Evolutionary conservation across 2,797 vertebrate species (phyloP).

Genomic region (Enteromius argenteus): DNA sequence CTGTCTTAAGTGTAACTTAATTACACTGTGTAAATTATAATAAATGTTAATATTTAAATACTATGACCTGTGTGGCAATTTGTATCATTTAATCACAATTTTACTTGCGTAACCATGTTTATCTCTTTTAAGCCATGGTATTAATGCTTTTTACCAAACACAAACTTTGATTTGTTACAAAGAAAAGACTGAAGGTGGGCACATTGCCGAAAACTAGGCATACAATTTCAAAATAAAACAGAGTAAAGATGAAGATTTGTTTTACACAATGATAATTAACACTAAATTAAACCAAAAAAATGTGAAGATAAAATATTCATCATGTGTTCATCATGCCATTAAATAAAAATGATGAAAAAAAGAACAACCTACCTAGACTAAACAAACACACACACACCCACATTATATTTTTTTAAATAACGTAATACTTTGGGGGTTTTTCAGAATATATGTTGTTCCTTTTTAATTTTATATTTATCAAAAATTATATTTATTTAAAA

Average conservation of each 20-base stretch:
- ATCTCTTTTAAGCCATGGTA: slow-evolving; percentile 18
- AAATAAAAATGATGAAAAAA: background rate
- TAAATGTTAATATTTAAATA: slow-evolving; percentile 25
- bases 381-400: background rate
- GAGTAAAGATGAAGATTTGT: background rate
- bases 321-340: background rate
- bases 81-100: slow-evolving; percentile 32
- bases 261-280: background rate
- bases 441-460: background rate
- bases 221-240: background rate
- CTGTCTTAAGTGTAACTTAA: background rate
- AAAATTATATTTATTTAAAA: too few relatives aligned
- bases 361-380: background rate
- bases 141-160: slow-evolving; percentile 1
- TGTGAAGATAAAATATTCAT: background rate
- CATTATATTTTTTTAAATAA: too few relatives aligned
- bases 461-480: background rate
- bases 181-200: background rate
- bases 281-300: background rate
- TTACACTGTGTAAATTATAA: slow-evolving; percentile 5
- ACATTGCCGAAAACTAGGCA: background rate
- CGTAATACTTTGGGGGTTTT: background rate
- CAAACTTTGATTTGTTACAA: background rate
- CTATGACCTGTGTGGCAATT: slow-evolving; percentile 5
- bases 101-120: slow-evolving; percentile 13